Evolutionary conservation across 2,113 vertebrate species (phyloP).

Genomic region (Dromiciops gliroides): DNA sequence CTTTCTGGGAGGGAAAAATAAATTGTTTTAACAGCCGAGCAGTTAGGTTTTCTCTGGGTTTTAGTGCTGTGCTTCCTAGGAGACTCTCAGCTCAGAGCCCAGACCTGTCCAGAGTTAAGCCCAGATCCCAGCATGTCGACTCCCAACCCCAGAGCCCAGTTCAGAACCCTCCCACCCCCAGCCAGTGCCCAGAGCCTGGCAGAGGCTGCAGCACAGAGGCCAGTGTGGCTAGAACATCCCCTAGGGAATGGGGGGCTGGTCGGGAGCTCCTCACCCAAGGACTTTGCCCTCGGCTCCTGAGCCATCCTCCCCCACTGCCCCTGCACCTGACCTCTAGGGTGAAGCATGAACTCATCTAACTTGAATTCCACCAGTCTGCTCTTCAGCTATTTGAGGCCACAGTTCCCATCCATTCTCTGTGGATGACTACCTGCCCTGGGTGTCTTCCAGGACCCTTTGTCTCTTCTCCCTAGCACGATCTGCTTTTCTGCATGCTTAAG

Average conservation of each 20-base stretch:
- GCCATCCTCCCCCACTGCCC: no score
- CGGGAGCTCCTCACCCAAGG: neutral
- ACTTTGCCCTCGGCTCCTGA: neutral
- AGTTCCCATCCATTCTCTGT: neutral
- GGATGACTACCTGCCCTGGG: slow-evolving; percentile 11
- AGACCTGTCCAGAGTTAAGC: fast-evolving
- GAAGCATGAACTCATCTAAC: neutral
- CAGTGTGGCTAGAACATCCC: neutral
- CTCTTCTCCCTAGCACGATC: neutral
- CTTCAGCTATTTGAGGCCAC: neutral
- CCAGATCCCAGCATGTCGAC: neutral
- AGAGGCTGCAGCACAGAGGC: neutral
- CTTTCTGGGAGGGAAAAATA: slow-evolving; percentile 57
- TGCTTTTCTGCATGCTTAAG: neutral
- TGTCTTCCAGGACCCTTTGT: neutral
- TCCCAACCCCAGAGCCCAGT: neutral
- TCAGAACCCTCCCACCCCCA: neutral
- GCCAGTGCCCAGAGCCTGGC: fast-evolving
- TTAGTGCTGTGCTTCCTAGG: neutral
- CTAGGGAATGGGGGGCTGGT: neutral
- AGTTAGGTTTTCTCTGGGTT: neutral
- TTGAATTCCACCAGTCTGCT: neutral
- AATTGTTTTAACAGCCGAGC: slow-evolving; percentile 52
- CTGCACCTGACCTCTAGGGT: neutral
- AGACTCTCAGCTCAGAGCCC: neutral